Percentiles rank a stretch among this genome's conserved stretches.
Conservation (phyloP, 2,113 vertebrate genomes). For the Oenanthe oenanthe region DNA sequence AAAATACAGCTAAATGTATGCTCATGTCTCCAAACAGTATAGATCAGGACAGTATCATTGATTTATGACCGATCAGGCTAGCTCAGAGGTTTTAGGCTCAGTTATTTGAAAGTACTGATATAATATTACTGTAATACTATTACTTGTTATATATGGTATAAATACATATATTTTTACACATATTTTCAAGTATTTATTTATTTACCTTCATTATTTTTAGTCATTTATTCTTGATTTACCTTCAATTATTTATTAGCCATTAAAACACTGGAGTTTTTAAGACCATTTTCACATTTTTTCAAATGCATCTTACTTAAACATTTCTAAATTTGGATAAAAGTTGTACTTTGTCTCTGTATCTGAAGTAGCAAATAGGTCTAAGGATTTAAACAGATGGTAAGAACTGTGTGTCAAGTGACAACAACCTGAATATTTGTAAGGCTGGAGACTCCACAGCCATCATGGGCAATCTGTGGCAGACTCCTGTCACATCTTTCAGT, state of each 20-base stretch:
- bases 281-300: background rate
- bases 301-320: background rate
- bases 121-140: background rate
- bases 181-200: background rate
- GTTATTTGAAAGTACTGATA: background rate
- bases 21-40: background rate
- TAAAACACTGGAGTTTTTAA: background rate
- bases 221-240: background rate
- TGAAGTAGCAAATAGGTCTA: background rate
- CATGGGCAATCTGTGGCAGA: fast-evolving
- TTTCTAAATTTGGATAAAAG: background rate
- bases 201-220: background rate
- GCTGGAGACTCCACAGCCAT: background rate
- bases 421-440: background rate
- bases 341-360: background rate
- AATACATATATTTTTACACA: background rate
- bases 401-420: background rate
- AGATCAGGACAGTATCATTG: background rate
- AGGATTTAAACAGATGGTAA: background rate
- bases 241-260: background rate
- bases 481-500: background rate
- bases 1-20: background rate
- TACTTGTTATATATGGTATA: background rate
- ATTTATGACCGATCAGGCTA: background rate
- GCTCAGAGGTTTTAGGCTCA: background rate